phyloP scores from a whole-genome alignment of 1,140 invertebrate genomes.

The Cydia pomonella region DNA sequence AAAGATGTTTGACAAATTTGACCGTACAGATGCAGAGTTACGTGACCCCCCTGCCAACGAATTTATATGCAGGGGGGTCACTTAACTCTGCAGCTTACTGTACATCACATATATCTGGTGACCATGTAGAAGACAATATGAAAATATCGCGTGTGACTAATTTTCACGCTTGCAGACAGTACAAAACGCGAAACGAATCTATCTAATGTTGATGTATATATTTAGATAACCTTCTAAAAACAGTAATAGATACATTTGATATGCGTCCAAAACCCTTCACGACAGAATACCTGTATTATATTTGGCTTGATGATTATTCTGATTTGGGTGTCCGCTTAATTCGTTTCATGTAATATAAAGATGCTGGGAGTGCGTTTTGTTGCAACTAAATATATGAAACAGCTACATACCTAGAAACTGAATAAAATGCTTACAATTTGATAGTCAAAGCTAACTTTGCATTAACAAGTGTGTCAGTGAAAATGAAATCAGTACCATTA shows the following conservation, averaged over 20 bases:
- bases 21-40: too few species aligned
- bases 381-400: neutral
- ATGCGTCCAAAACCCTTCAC: neutral
- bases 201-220: neutral
- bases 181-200: neutral
- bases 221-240: constrained; percentile 11
- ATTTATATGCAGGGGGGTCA: too few species aligned
- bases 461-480: too few species aligned
- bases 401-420: too few species aligned
- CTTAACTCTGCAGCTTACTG: too few species aligned
- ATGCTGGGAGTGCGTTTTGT: neutral
- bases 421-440: too few species aligned
- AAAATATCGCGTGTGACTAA: neutral
- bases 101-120: too few species aligned
- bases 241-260: neutral
- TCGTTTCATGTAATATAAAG: neutral
- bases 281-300: neutral
- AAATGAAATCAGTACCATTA: too few species aligned
- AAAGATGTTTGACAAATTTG: too few species aligned
- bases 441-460: too few species aligned
- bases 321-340: neutral
- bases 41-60: too few species aligned
- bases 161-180: neutral
- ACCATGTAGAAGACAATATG: neutral
- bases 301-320: neutral